Base-by-base conservation (phyloP, 2,113 vertebrate species). In the Octodon degus region DNA sequence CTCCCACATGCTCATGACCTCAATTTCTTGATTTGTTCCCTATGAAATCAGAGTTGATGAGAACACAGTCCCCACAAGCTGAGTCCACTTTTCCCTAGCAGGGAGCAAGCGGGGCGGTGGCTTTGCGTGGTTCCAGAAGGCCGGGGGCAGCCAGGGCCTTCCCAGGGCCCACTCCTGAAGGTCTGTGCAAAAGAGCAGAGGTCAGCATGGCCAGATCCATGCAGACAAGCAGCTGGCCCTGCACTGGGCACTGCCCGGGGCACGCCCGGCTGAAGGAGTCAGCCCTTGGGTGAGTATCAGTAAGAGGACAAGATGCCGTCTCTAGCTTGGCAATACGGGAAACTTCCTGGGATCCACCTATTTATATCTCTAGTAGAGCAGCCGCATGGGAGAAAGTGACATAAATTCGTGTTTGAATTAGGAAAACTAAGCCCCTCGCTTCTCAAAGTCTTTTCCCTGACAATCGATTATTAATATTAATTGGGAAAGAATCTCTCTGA, bases 401-500 rank as follows among this genome's bases (percentile, higher is more conserved):
- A 60, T 68, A 91, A 86, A 85, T 58, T 94, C 77, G 87, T 17
- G 16, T 17, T 11, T 67, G 55, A 93, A 94, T 81, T 14, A 65
- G 53, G 43, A 37, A 77, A 14, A 40, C 19, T 62, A 89, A 91
- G 58, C 79, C 43, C 9, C 43, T n/a, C 88, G 76, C 58, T 77
- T 84, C 68, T 16, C 50, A 62, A 12, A 58, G 3, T 86, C 55
- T 90, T 93, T 90, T 86, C 86, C n/a, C 27, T 93, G 37, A 91
- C 27, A 92, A 90, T 60, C 27, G 72, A 90, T 76, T 77, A 84
- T 92, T 88, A 88, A 89, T 92, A 93, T 90, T 87, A 94, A 94
- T 80, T 96, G 6, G 19, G 79, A 96, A 92, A 87, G 32, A 96
- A 70, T 67, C 62, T 88, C 12, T 87, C 67, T 86, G 43, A 12